Evolutionary conservation across 2,888 invertebrate species (phyloP), one percentile per base, ranked within the genome.

Genomic region (Dolichomitus sp.): DNA sequence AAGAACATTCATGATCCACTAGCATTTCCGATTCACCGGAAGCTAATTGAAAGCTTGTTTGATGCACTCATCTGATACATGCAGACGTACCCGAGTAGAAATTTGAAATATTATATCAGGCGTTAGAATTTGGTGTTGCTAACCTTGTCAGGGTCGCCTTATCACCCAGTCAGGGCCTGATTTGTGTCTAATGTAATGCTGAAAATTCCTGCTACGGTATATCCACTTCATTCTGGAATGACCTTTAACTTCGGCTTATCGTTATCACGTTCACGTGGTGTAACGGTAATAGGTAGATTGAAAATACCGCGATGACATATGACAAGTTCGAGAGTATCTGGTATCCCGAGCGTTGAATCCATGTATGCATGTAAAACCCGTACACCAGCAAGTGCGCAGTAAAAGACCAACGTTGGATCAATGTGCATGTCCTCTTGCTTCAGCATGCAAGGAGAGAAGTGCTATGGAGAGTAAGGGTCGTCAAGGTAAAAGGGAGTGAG

Each of bases 301-400:
- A 54, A 77, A 77, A 69, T 77, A 59, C 77, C 68, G 37, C n/a
- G 45, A 30, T 45, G 66, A 68, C 76, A 66, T n/a, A 23, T 52
- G 37, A 61, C 42, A n/a, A n/a, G 52, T 14, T 52, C 37, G 23
- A 19, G 40, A n/a, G 19, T 40, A 19, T 23, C 7, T 23, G 37
- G 40, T 40, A 69, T 14, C 37, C 1, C n/a, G 45, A 5, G 12
- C 27, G 54, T 14, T 57, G 17, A 14, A 27, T 11, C 14, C 23
- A 63, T 40, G 27, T 63, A 61, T 69, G 48, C 57, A 70, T 63
- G 12, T n/a, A 30, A 23, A 23, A 5, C 30, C 33, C 17, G 48
- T 11, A 30, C 14, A 50, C 11, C 48, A 30, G 14, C 23, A 50
- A 69, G 27, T 14, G 42, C 27, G 23, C 40, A 42, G 27, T 23